These are phyloP conservation scores for Tribolium freemani DNA, from an alignment of 2,888 invertebrate genomes.

Conservation along the genomic window DNA sequence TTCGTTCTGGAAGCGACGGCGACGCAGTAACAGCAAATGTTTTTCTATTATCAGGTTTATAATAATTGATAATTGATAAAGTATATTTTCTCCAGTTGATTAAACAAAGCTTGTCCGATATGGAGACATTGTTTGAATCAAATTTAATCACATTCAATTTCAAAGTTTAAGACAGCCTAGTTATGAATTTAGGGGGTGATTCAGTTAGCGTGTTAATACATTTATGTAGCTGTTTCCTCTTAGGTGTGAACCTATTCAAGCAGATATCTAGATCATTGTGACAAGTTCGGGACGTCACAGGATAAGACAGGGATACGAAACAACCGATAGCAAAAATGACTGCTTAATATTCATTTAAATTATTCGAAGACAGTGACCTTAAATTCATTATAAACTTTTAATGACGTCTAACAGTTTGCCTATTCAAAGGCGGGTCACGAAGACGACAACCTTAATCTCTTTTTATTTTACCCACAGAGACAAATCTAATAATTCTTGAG, in stretches of 20 bases:
- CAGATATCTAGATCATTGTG: conserved; percentile 42
- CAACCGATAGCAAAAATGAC: background rate
- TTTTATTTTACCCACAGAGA: background rate
- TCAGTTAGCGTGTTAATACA: conserved; percentile 45
- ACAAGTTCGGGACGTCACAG: conserved; percentile 37
- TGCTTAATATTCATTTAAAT: background rate
- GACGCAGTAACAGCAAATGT: background rate
- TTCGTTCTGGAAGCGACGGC: background rate
- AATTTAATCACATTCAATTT: conserved; percentile 41
- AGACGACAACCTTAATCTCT: background rate
- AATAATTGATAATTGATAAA: conserved; percentile 18
- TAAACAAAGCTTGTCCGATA: conserved; percentile 28
- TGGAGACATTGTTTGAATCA: conserved; percentile 36
- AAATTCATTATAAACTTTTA: background rate
- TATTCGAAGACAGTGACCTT: background rate
- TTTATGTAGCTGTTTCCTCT: conserved; percentile 44
- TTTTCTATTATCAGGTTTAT: background rate
- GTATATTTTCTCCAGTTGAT: conserved; percentile 20
- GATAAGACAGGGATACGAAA: conserved; percentile 37
- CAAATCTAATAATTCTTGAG: background rate
- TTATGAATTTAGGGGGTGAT: conserved; percentile 39
- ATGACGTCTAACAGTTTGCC: background rate
- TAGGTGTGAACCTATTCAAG: conserved; percentile 42
- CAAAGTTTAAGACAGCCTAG: conserved; percentile 45
- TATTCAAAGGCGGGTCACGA: background rate